Conservation (phyloP, 2,113 vertebrate genomes). For the Raja brachyura region DNA sequence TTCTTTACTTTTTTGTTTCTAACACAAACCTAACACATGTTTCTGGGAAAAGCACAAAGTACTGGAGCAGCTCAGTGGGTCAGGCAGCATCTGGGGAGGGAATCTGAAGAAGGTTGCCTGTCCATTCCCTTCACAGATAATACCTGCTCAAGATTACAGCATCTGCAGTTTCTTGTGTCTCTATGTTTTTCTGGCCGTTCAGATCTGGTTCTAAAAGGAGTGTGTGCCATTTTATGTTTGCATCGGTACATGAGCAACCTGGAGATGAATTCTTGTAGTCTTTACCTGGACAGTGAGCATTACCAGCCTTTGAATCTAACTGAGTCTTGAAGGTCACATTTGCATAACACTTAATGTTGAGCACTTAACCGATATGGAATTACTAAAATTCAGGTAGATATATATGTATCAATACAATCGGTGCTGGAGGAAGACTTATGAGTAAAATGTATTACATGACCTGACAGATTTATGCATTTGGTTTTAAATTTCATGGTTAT, state of each 20-base stretch:
- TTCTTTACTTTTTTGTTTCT: no score
- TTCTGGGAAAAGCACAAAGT: no score
- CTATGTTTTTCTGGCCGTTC: no score
- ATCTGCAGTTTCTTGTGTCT: no score
- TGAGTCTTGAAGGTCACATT: conserved; percentile 24
- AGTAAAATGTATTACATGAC: conserved; percentile 28
- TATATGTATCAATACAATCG: conserved; percentile 18
- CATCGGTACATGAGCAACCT: neutral
- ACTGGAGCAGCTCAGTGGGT: no score
- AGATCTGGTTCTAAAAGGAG: no score
- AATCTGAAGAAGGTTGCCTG: no score
- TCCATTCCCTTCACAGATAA: no score
- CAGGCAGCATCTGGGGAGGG: no score
- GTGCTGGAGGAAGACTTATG: conserved; percentile 22
- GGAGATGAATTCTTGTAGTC: neutral
- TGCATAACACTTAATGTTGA: conserved; percentile 20
- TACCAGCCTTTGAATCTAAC: neutral
- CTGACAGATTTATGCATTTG: conserved; percentile 32
- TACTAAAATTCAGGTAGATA: conserved; percentile 25
- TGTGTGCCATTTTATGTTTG: neutral
- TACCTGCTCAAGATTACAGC: no score
- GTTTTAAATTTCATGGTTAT: conserved; percentile 18
- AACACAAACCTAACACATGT: no score
- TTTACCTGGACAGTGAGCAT: neutral
- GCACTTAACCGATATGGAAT: neutral